Base-by-base conservation (phyloP, 2,888 invertebrate species). In the Boloria euphrosyne region DNA sequence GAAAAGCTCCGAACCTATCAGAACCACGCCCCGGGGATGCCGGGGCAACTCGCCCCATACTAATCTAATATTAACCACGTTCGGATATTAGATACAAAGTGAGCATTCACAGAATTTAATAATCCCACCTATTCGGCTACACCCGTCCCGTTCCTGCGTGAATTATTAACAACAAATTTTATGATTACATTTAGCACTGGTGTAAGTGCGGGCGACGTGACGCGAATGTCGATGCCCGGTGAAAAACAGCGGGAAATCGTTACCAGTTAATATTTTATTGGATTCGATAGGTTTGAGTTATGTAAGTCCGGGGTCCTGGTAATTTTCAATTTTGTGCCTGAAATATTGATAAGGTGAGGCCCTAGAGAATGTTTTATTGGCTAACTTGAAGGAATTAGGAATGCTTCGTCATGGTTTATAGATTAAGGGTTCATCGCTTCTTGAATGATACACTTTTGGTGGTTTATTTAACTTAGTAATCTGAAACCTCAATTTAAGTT, bases 51-150 rank as follows among this genome's bases (percentile, higher is more conserved):
- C 81, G 80, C 85, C 89, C 87, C 85, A 75, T 74, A 80, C 85
- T 91, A 90, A 91, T 92, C 90, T 89, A 92, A 92, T 92, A 92
- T 91, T 92, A 90, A 92, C 90, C 88, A 89, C 90, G 89, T 90
- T 89, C 90, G 85, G 85, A 91, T 90, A 92, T 90, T 92, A 90
- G 89, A 91, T 89, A 92, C 91, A 91, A 90, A 90, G 87, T 90
- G 91, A 90, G 82, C 90, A 92, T 90, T 91, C 90, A 88, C 88
- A 85, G 89, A 91, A 91, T 91, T 92, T 90, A 90, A 91, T 91
- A 91, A 92, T 89, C 89, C 84, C 85, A 80, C 83, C 81, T 81
- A 71, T 67, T 75, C 47, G 51, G 51, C 63, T 70, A 75, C 46
- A 62, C 46, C 76, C 68, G 67, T 84, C 84, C 70, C 58, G 46